A percentile compares a stretch with the other conserved stretches of the same genome.
These are phyloP conservation scores for Hylaea fasciaria DNA, from an alignment of 2,888 invertebrate species.

Conservation along the genomic window DNA sequence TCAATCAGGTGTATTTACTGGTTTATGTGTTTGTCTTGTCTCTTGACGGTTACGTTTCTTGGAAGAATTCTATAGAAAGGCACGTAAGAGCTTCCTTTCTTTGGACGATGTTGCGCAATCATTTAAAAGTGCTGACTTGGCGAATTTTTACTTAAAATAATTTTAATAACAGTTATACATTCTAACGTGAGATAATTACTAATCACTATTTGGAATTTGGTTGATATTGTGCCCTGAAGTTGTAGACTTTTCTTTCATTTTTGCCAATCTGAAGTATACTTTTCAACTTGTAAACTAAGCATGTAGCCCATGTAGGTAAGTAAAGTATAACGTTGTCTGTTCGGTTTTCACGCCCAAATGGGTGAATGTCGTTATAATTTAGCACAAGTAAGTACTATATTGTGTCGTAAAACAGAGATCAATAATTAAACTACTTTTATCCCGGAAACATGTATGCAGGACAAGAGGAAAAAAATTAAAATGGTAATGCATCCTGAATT, in stretches of 20 bases:
- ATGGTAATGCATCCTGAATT: too few relatives aligned
- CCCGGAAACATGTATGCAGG: background rate
- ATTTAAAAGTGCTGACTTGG: conserved; percentile 23
- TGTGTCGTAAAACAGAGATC: background rate
- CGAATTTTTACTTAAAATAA: background rate
- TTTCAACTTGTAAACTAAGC: too few relatives aligned
- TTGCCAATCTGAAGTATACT: too few relatives aligned
- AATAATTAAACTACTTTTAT: too few relatives aligned
- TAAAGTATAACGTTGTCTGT: too few relatives aligned
- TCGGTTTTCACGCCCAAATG: too few relatives aligned
- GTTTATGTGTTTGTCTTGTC: conserved; percentile 34
- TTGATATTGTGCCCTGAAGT: background rate
- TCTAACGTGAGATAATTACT: background rate
- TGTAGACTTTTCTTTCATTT: background rate
- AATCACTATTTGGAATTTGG: background rate
- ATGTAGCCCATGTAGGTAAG: too few relatives aligned
- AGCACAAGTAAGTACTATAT: background rate
- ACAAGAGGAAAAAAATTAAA: too few relatives aligned
- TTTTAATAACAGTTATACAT: too few relatives aligned
- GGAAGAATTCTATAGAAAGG: conserved; percentile 42
- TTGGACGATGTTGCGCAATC: conserved; percentile 22
- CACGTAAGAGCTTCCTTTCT: conserved; percentile 33
- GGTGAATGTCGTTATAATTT: too few relatives aligned
- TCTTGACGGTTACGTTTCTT: conserved; percentile 45
- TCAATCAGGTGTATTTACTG: conserved; percentile 34